Evolutionary conservation across 2,797 vertebrate species (phyloP).

Genomic region (Paguma larvata): DNA sequence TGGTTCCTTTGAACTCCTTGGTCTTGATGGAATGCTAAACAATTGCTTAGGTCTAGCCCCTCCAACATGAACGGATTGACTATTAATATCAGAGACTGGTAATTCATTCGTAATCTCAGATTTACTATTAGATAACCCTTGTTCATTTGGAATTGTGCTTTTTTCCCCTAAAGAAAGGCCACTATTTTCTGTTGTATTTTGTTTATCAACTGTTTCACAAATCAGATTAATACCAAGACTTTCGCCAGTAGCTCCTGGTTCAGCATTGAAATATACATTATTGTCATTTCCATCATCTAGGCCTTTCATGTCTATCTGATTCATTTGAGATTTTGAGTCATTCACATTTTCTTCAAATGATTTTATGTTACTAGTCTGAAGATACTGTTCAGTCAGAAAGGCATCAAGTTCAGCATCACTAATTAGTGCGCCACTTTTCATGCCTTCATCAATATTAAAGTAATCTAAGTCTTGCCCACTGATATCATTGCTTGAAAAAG

Average conservation of each 20-base stretch:
- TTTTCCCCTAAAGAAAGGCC: conserved; percentile 64
- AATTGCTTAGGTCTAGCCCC: conserved; percentile 95
- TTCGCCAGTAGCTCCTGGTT: conserved; percentile 71
- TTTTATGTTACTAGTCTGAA: conserved; percentile 80
- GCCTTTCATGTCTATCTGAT: conserved; percentile 43
- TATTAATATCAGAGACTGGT: conserved; percentile 63
- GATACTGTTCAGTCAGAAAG: conserved; percentile 92
- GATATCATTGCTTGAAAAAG: conserved; percentile 65
- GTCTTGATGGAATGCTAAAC: conserved; percentile 85
- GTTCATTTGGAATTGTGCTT: not conserved
- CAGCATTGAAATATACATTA: conserved; percentile 63
- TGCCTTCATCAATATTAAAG: conserved; percentile 90
- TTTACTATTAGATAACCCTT: conserved; percentile 2
- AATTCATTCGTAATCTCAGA: conserved; percentile 71
- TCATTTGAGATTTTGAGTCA: conserved; percentile 70
- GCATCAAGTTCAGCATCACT: conserved; percentile 96
- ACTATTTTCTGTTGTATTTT: conserved; percentile 5
- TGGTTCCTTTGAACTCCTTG: conserved; percentile 78
- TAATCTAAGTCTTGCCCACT: conserved; percentile 82
- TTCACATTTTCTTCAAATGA: conserved; percentile 78
- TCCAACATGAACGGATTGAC: conserved; percentile 87
- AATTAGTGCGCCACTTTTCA: conserved; percentile 90
- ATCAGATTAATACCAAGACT: not conserved
- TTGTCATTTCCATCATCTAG: conserved; percentile 46
- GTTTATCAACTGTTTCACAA: conserved; percentile 63